Conservation (phyloP, 1,140 invertebrate species). For the Bombyx mori region DNA sequence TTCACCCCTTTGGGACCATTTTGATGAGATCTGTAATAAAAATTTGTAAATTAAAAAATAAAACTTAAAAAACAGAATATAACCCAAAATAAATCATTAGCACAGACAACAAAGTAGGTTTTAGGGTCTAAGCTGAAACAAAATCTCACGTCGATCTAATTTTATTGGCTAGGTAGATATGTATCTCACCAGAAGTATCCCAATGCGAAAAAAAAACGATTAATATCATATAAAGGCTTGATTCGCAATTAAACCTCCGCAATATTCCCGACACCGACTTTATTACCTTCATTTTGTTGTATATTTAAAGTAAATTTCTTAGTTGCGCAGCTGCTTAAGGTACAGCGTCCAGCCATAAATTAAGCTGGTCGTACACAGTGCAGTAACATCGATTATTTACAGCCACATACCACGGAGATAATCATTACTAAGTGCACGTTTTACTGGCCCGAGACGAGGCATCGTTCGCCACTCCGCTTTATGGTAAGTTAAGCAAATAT, state of each 20-base stretch:
- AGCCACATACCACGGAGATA: conserved; percentile 40
- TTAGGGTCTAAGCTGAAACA: too few relatives aligned
- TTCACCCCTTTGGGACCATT: conserved; percentile 39
- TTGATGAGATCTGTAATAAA: conserved; percentile 52
- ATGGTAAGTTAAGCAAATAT: conserved; percentile 60
- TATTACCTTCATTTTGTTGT: neutral
- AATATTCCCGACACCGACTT: too few relatives aligned
- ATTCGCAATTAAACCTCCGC: too few relatives aligned
- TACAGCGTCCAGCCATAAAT: conserved; percentile 20
- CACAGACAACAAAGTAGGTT: too few relatives aligned
- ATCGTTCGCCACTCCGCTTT: conserved; percentile 41
- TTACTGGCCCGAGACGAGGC: conserved; percentile 25
- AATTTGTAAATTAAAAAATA: conserved; percentile 11
- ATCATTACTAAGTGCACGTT: conserved; percentile 62
- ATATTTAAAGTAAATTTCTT: neutral
- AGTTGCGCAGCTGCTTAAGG: conserved; percentile 3
- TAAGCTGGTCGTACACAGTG: conserved; percentile 23
- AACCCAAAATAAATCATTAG: too few relatives aligned
- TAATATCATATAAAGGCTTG: neutral
- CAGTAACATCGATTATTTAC: conserved; percentile 44
- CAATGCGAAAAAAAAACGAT: neutral
- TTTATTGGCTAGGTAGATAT: too few relatives aligned
- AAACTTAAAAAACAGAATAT: neutral
- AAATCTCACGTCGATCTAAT: too few relatives aligned
- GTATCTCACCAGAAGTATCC: too few relatives aligned